Base-by-base conservation (phyloP, 2,888 invertebrate genomes). In the Branchipolynoe longqiensis region DNA sequence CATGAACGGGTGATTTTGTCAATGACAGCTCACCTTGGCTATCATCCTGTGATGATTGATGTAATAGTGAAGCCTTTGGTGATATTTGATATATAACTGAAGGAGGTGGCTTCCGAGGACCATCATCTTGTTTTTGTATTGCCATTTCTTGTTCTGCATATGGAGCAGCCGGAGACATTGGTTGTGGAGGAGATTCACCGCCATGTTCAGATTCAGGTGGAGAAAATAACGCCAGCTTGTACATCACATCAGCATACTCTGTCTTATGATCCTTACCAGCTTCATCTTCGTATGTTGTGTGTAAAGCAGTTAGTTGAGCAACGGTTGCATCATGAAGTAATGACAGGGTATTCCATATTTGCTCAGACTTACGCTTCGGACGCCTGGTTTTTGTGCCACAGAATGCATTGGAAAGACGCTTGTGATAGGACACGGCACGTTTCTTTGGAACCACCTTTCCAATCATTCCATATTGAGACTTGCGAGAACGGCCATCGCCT, bases 281-380 rank as follows among this genome's bases (percentile, higher is more conserved):
- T 28, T 86, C 86, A 81, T 89, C 89, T 38, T 86, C 84, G 83
- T 89, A 89, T 6, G 89, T 74, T 25, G 82, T 38, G 31, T 83
- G 85, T 40, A 83, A 40, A 14, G 88, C 90, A 25, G 89, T 90
- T 22, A 92, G 88, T 69, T 90, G 91, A 48, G 91, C 92, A 62
- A 92, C 78, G 4, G 92, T 92, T 0, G 92, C 92, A 89, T 92
- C 90, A 89, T 92, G 92, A 1, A 92, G 88, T 28, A 90, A 85
- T 31, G 91, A 91, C 58, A 92, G 86, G 83, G 90, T 91, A 74
- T 89, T 90, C 38, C 91, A 85, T 85, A 28, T 85, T 40, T 54
- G 33, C 25, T 58, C 78, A 12, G 78, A 41, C 38, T 83, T 86
- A 6, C 78, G 41, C 25, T 54, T 41, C 18, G 73, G 69, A 22